Conservation (phyloP, 2,797 vertebrate genomes). For the Lacerta viridis region DNA sequence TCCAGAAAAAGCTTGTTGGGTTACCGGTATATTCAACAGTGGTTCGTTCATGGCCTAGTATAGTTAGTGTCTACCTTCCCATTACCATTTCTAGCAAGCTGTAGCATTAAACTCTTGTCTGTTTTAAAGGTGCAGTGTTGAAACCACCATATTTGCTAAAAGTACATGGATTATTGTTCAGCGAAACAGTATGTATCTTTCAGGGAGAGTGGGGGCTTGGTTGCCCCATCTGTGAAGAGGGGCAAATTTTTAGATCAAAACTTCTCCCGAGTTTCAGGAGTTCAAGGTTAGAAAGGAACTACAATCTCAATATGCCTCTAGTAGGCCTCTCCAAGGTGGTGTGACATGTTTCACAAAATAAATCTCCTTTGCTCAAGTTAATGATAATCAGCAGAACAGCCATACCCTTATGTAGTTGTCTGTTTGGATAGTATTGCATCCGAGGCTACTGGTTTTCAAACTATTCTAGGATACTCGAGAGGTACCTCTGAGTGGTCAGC, state of each 20-base stretch:
- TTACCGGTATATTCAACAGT: slow-evolving; percentile 2
- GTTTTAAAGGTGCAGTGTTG: not conserved
- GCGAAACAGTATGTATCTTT: no score
- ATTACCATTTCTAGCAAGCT: no score
- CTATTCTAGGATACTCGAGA: not conserved
- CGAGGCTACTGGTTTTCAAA: no score
- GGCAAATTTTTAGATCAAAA: not conserved
- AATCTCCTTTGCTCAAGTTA: not conserved
- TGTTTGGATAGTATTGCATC: not conserved
- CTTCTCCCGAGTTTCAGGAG: not conserved
- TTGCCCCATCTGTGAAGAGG: not conserved
- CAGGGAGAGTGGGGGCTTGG: not conserved
- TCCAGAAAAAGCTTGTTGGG: slow-evolving; percentile 16
- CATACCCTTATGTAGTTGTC: not conserved
- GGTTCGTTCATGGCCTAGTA: not conserved
- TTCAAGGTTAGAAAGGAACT: no score
- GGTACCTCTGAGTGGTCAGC: not conserved
- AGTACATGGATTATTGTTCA: not conserved
- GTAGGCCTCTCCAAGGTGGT: not conserved
- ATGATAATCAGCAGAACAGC: no score
- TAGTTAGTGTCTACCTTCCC: not conserved
- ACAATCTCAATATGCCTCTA: not conserved
- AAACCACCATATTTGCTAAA: not conserved
- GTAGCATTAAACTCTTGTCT: not conserved
- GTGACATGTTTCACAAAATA: not conserved